Evolutionary conservation across 2,888 invertebrate species (phyloP).

Genomic region (Mystacides longicornis): DNA sequence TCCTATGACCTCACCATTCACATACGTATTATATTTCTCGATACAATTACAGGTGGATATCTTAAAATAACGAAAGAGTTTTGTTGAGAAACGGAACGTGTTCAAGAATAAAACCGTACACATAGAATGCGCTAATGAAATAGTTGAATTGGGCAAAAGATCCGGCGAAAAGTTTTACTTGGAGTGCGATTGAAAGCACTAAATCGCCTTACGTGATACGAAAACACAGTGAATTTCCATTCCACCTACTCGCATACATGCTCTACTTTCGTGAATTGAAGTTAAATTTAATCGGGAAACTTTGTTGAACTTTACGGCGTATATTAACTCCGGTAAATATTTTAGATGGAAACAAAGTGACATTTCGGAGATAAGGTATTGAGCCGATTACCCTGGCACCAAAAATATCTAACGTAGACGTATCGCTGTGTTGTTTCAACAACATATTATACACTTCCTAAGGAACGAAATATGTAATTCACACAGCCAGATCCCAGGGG

Average conservation of each 20-base stretch:
- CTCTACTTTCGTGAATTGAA: neutral
- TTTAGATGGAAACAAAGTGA: slow-evolving; percentile 6
- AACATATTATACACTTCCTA: neutral
- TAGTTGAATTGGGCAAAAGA: slow-evolving; percentile 1
- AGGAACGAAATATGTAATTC: neutral
- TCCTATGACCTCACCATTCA: too few relatives aligned
- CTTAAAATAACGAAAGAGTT: too few relatives aligned
- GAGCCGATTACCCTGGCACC: slow-evolving; percentile 6
- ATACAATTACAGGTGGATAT: too few relatives aligned
- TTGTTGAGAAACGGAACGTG: too few relatives aligned
- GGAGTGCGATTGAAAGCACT: neutral
- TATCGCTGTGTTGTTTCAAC: too few relatives aligned
- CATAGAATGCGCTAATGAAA: neutral
- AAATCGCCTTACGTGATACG: neutral
- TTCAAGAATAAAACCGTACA: neutral
- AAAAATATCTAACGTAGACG: neutral
- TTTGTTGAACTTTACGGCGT: neutral
- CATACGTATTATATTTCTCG: too few relatives aligned
- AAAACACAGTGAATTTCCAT: neutral
- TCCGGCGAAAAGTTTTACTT: neutral
- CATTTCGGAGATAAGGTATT: slow-evolving; percentile 9
- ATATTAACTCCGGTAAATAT: neutral
- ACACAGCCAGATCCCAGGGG: neutral
- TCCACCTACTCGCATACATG: neutral
- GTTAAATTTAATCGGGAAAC: slow-evolving; percentile 1